Conservation (phyloP, 2,113 vertebrate species). For the Phainopepla nitens region DNA sequence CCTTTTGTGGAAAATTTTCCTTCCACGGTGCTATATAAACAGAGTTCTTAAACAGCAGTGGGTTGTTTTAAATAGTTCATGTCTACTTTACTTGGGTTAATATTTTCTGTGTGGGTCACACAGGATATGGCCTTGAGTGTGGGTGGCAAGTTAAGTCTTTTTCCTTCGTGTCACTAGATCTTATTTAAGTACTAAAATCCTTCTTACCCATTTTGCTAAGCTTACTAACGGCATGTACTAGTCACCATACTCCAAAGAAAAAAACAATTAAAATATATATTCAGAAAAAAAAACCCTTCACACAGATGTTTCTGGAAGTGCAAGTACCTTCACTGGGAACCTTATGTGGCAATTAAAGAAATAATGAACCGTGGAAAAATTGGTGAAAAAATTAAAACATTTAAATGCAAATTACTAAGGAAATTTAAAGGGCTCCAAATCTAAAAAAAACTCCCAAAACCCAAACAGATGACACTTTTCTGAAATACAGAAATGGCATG, state of each 20-base stretch:
- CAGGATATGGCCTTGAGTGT: background rate
- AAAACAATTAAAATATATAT: background rate
- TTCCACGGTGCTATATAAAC: background rate
- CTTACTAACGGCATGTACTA: background rate
- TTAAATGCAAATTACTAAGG: background rate
- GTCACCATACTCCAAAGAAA: background rate
- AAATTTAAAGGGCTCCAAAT: background rate
- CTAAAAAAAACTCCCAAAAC: background rate
- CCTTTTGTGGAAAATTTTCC: background rate
- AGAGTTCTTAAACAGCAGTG: background rate
- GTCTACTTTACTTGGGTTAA: background rate
- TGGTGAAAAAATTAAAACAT: background rate
- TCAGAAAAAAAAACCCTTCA: background rate
- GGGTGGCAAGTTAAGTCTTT: conserved; percentile 16
- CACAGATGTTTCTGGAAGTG: background rate
- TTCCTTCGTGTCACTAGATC: conserved; percentile 28
- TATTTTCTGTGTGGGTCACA: background rate
- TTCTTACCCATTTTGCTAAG: conserved; percentile 12
- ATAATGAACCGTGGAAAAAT: background rate
- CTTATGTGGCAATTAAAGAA: background rate
- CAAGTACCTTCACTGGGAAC: background rate
- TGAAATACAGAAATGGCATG: background rate
- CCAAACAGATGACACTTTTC: background rate
- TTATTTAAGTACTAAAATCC: conserved; percentile 38
- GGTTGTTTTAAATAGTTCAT: background rate